Base-by-base conservation (phyloP, 2,113 vertebrate genomes). In the Amblyopsis rosae region DNA sequence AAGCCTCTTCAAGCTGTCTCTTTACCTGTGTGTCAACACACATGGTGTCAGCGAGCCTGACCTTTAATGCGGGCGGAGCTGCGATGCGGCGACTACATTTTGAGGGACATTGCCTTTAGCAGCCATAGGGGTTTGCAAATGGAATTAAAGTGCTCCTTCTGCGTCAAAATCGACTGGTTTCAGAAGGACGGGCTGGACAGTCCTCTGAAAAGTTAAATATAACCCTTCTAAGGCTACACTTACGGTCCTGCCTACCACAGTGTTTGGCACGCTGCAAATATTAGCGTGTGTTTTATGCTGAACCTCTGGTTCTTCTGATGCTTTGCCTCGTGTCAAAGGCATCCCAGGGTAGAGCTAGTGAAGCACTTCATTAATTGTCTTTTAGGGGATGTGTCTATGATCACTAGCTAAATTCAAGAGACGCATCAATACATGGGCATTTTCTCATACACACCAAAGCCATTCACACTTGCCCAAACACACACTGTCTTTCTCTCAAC, bases 321-420 rank as follows among this genome's bases (percentile, higher is more conserved):
- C 32, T n/a, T 61, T 15, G 13, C 50, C 54, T 70, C 65, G 19
- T 72, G 65, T 69, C 78, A 78, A 64, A 51, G 50, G n/a, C 56
- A 63, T 62, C 26, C 5, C 11, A 64, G 63, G 51, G 60, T 13
- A 41, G 12, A 67, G 66, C 62, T 69, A 56, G 47, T 57, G 66
- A 50, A 63, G 32, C 67, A 60, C 57, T 73, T 64, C 65, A 62
- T 69, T 59, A 67, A 75, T 65, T 69, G 51, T 79, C 57, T 73
- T 73, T 70, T 16, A 57, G 63, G 73, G 49, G 9, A 53, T 32
- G 58, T 63, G 66, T 49, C 26, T 49, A 62, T 41, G 70, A 68
- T 58, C 57, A 50, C 19, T 6, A 9, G 13, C 19, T 57, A 5
- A 57, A 57, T 57, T 54, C n/a, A 15, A 54, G 15, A 51, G 53